phyloP scores from a whole-genome alignment of 2,888 invertebrate genomes.

The Nudaria mundana region DNA sequence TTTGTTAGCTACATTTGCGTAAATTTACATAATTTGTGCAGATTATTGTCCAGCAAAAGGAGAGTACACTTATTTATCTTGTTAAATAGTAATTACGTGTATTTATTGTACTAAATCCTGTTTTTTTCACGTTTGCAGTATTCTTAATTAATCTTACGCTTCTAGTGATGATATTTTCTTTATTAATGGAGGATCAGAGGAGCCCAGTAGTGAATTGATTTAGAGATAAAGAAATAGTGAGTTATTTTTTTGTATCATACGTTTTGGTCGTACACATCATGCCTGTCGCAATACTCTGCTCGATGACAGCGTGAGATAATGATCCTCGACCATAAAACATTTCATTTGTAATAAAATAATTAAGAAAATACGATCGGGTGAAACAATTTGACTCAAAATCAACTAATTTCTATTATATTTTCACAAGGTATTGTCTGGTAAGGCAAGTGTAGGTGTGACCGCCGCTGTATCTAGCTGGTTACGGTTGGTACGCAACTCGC shows the following conservation, averaged over 20 bases:
- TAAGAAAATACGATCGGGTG: constrained; percentile 56
- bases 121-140: constrained; percentile 55
- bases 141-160: constrained; percentile 53
- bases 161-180: constrained; percentile 59
- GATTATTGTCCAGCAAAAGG: constrained; percentile 50
- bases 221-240: constrained; percentile 64
- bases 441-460: constrained; percentile 78
- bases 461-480: constrained; percentile 71
- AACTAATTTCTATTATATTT: constrained; percentile 80
- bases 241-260: constrained; percentile 53
- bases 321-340: constrained; percentile 68
- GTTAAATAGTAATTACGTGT: constrained; percentile 22
- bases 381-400: constrained; percentile 74
- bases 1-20: constrained; percentile 2
- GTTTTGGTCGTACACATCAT: constrained; percentile 60
- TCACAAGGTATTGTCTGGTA: constrained; percentile 81
- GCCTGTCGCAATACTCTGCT: constrained; percentile 57
- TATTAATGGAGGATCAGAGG: constrained; percentile 67
- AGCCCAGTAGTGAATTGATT: constrained; percentile 55
- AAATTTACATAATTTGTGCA: constrained; percentile 44
- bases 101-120: constrained; percentile 51
- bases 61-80: constrained; percentile 63
- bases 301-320: constrained; percentile 60
- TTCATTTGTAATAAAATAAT: constrained; percentile 54
- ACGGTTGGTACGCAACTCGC: constrained; percentile 70